These are phyloP conservation scores for Palythoa grandiflora DNA, from an alignment of 92 coral and sea anemone species.

Conservation along the genomic window DNA sequence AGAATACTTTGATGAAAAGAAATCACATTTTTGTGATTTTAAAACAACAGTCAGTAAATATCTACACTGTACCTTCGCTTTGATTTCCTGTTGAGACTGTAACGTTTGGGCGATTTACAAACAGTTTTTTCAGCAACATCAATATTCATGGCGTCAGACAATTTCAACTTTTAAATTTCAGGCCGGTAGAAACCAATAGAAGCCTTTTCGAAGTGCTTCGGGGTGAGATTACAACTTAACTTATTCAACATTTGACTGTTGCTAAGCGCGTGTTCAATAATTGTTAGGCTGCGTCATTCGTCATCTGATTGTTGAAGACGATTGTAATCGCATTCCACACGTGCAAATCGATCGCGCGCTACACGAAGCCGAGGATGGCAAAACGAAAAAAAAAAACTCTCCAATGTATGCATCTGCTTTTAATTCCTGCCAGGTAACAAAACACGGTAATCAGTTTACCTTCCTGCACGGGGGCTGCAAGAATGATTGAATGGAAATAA, in stretches of 20 bases:
- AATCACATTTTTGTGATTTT: background rate
- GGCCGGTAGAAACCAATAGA: background rate
- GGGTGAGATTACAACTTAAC: background rate
- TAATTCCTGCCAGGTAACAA: no score
- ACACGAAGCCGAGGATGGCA: background rate
- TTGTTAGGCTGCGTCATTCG: conserved; percentile 29
- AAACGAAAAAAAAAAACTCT: no score
- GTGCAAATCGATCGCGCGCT: conserved; percentile 1
- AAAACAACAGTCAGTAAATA: background rate
- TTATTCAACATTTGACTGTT: conserved; percentile 11
- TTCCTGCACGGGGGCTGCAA: no score
- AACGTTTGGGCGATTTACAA: conserved; percentile 45
- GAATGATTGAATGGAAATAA: no score
- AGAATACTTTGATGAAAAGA: background rate
- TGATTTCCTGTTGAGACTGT: conserved; percentile 48
- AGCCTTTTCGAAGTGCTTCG: background rate
- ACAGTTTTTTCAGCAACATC: background rate
- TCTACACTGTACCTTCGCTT: conserved; percentile 12
- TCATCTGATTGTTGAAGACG: conserved; percentile 35
- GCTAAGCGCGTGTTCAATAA: conserved; percentile 43
- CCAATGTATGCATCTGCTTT: no score
- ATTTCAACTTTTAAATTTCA: background rate
- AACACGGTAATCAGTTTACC: no score
- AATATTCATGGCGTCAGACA: background rate
- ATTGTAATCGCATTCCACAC: background rate